phyloP scores from a whole-genome alignment of 2,888 invertebrate genomes.

The Lasius platythorax region DNA sequence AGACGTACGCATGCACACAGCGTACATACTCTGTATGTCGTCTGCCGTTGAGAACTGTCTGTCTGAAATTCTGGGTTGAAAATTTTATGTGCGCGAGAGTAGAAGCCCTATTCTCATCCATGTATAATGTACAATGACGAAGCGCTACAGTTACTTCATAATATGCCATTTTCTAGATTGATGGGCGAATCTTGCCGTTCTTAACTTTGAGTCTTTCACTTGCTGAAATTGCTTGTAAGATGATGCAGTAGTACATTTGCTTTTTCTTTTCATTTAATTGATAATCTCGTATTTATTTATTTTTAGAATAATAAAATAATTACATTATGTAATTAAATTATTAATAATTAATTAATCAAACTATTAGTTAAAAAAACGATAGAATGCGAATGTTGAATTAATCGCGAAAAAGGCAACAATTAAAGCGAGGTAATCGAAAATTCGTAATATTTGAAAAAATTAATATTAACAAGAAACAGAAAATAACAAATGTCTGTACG shows the following conservation, averaged over 20 bases:
- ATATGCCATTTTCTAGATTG: slow-evolving; percentile 40
- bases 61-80: slow-evolving; percentile 44
- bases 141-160: slow-evolving; percentile 43
- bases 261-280: neutral
- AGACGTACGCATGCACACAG: slow-evolving; percentile 25
- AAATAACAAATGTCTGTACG: neutral
- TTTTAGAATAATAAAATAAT: neutral
- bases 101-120: slow-evolving; percentile 38
- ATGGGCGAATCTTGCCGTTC: slow-evolving; percentile 29
- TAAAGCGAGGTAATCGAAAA: neutral
- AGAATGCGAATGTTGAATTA: neutral
- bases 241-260: neutral
- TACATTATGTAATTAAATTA: neutral
- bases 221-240: neutral
- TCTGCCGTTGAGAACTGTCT: slow-evolving; percentile 35
- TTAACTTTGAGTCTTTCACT: slow-evolving; percentile 3
- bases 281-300: neutral
- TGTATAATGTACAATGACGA: slow-evolving; percentile 51
- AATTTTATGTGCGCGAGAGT: slow-evolving; percentile 42
- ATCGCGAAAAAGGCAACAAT: neutral
- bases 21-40: slow-evolving; percentile 20
- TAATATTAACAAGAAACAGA: neutral
- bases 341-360: neutral
- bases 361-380: neutral
- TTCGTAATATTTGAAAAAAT: neutral